phyloP scores from a whole-genome alignment of 2,888 invertebrate species.

The Mylabris sibirica region DNA sequence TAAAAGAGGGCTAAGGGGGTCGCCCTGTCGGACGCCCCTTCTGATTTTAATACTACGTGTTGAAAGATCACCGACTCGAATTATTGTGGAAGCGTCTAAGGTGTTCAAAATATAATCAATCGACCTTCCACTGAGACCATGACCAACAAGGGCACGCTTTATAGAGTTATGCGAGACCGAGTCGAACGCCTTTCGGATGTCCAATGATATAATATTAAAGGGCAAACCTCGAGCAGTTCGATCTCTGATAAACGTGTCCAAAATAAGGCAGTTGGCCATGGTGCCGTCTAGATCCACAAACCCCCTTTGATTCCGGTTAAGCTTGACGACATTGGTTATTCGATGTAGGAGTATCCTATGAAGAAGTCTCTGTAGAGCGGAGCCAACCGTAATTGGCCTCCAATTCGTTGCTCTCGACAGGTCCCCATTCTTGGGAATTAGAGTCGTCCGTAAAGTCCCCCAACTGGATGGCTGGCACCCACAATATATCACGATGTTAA shows the following conservation, averaged over 20 bases:
- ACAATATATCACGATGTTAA: not conserved
- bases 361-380: conserved; percentile 8
- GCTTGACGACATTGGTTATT: not conserved
- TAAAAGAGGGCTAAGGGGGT: not conserved
- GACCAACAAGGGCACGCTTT: not conserved
- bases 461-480: not conserved
- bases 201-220: conserved; percentile 28
- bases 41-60: not conserved
- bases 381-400: conserved; percentile 18
- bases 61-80: not conserved
- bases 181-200: conserved; percentile 36
- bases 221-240: conserved; percentile 9
- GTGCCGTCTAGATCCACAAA: conserved; percentile 12
- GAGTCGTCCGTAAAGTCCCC: conserved; percentile 25
- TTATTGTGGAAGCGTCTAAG: not conserved
- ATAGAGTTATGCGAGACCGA: conserved; percentile 24
- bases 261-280: conserved; percentile 10
- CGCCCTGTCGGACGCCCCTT: not conserved
- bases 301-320: conserved; percentile 1
- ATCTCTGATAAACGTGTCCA: not conserved
- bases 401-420: not conserved
- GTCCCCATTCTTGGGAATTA: conserved; percentile 34
- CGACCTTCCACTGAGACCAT: not conserved
- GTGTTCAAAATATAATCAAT: not conserved
- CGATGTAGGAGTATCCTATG: conserved; percentile 4